phyloP scores from a whole-genome alignment of 2,888 invertebrate genomes.

The Ectropis crepuscularia region DNA sequence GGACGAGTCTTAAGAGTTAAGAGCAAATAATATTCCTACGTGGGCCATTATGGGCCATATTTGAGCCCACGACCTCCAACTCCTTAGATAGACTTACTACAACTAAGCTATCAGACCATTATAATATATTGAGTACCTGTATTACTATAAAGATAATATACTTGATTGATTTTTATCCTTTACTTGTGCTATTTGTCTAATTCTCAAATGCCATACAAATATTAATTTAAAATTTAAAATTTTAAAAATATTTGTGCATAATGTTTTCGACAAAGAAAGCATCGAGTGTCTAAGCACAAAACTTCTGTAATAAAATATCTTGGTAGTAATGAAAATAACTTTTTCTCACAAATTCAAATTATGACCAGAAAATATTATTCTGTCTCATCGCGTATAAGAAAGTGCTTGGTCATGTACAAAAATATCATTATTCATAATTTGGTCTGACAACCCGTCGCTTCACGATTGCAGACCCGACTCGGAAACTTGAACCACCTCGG shows the following conservation, averaged over 20 bases:
- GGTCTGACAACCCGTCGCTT: conserved; percentile 50
- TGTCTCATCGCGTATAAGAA: conserved; percentile 34
- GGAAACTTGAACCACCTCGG: conserved; percentile 41
- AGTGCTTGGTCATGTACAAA: conserved; percentile 42
- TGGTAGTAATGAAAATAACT: conserved; percentile 12
- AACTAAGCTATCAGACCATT: too few species aligned
- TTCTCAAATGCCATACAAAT: too few species aligned
- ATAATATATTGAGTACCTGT: not conserved
- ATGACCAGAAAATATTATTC: conserved; percentile 26
- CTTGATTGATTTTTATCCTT: too few species aligned
- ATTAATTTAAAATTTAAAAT: too few species aligned
- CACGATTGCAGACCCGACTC: conserved; percentile 35
- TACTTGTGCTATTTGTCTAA: too few species aligned
- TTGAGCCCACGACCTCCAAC: too few species aligned
- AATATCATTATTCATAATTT: conserved; percentile 58
- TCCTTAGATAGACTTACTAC: too few species aligned
- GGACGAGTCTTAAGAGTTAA: too few species aligned
- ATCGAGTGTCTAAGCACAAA: not conserved
- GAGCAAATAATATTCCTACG: too few species aligned
- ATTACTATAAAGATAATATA: too few species aligned
- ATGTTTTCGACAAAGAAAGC: not conserved
- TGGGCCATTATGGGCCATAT: too few species aligned
- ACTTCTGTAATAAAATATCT: conserved; percentile 1
- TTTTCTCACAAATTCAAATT: conserved; percentile 30
- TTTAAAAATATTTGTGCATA: not conserved